Base-by-base conservation (phyloP, 2,888 invertebrate species). In the Mongoloraphidia duomilia region DNA sequence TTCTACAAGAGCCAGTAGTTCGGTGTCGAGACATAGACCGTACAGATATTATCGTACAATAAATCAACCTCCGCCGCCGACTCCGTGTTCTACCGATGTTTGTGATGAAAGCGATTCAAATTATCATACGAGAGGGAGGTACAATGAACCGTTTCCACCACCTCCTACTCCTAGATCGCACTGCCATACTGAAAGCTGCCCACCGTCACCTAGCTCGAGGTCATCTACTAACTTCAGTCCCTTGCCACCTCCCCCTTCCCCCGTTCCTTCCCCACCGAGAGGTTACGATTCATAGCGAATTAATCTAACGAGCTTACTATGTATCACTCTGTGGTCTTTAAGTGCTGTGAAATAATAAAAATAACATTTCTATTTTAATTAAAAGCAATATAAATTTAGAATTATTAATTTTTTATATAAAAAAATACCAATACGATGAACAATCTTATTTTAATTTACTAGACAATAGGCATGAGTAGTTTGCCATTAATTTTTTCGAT, bases 71-170 rank as follows among this genome's bases (percentile, higher is more conserved):
- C 93, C 93, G 8, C 94, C 93, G 33, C 93, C 93, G 10, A 94
- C 94, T 17, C 94, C 94, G 1, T 94, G 92, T 63, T 90, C 90
- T 56, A 93, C 94, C 36, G 94, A 94, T 58, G 88, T 93, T 55
- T 93, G 91, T 60, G 89, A 91, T 65, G 90, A 90, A 66, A 87
- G 87, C 26, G 90, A 90, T 60, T 81, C 80, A 50, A 81, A 80
- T 62, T 81, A 80, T 58, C 77, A 79, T 10, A 70, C 74, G 39
- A 72, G 74, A 52, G 73, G 75, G 56, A 74, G 75, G 53, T 79
- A 79, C 57, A 77, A 79, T 58, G 76, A 74, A 55, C 80, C 82
- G 13, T 80, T 80, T 66, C 84, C 85, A 55, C 86, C 79, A 51
- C 87, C 81, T 51, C 87, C 80, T 45, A 88, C 82, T 2, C 84